Evolutionary conservation across 2,797 vertebrate species (phyloP), one percentile per base, ranked within the genome.

Genomic region (Characodon lateralis): DNA sequence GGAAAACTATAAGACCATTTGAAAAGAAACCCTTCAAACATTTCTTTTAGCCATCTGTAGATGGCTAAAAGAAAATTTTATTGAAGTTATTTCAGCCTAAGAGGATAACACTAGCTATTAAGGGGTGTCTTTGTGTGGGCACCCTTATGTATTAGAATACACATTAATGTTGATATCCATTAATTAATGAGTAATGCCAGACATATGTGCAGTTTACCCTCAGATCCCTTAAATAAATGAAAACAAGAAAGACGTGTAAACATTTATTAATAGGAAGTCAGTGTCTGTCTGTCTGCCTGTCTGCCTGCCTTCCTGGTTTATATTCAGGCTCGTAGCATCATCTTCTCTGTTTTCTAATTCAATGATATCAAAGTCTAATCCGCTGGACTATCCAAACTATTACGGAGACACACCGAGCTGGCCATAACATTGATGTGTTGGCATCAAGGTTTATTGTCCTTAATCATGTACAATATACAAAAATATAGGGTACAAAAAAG

Each of bases 391-490:
- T 61, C 35, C 46, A 48, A 58, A 76, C 46, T 53, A 28, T 12
- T 20, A 56, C 3, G 71, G 12, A 5, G 55, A 84, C 76, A 78
- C 41, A 81, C 58, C 50, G 39, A 58, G 0, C 41, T 28, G 39
- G 20, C 20, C 70, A 16, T 1, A 7, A 16, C 39, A 59, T 24
- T 69, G 66, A 50, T 81, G 77, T 85, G 88, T 95, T 95, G 93
- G 93, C 94, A 95, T 95, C 94, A 94, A 93, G 92, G 93, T 94
- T 95, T 97, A 97, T 96, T 97, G 93, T 96, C 96, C 93, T 97
- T 97, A 96, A 96, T 96, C 96, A 96, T 97, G 96, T 97, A 97
- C 96, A 97, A 97, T 97, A 96, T 98, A 98, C 96, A 98, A 97
- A 98, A 97, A 98, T 97, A 97, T 96, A 97, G 95, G 95, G 95